Percentiles rank a stretch among this genome's conserved stretches.
Conservation (phyloP, 2,113 vertebrate species). For the Ceyx cyanopectus region DNA sequence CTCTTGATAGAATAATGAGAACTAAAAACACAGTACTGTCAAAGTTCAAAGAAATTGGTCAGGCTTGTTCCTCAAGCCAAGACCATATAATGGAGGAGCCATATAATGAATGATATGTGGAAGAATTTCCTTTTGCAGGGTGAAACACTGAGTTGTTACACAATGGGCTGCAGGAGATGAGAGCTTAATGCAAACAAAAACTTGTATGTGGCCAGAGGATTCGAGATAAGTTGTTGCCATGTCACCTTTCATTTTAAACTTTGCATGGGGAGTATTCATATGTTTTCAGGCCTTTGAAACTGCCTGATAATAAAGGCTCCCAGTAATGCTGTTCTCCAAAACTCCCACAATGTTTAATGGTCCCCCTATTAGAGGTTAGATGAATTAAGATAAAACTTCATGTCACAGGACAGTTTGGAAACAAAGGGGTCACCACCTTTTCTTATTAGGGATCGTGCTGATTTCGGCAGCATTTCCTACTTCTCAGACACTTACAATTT, state of each 20-base stretch:
- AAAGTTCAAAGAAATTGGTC: not conserved
- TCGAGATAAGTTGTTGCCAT: not conserved
- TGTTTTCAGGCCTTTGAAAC: not conserved
- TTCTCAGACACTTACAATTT: not conserved
- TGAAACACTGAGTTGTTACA: not conserved
- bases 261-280: not conserved
- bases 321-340: not conserved
- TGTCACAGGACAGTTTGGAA: not conserved
- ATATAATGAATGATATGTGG: accelerated
- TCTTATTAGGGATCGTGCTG: not conserved
- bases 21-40: not conserved
- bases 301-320: too few species aligned
- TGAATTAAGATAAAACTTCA: not conserved
- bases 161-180: not conserved
- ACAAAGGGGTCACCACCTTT: not conserved
- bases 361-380: not conserved
- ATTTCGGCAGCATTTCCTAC: not conserved
- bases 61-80: not conserved
- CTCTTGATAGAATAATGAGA: not conserved
- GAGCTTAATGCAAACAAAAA: not conserved
- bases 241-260: not conserved
- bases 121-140: not conserved
- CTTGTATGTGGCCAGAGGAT: not conserved
- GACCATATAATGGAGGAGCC: not conserved
- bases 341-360: not conserved